Base-by-base conservation (phyloP, 2,888 invertebrate genomes). In the Apodemia zela region DNA sequence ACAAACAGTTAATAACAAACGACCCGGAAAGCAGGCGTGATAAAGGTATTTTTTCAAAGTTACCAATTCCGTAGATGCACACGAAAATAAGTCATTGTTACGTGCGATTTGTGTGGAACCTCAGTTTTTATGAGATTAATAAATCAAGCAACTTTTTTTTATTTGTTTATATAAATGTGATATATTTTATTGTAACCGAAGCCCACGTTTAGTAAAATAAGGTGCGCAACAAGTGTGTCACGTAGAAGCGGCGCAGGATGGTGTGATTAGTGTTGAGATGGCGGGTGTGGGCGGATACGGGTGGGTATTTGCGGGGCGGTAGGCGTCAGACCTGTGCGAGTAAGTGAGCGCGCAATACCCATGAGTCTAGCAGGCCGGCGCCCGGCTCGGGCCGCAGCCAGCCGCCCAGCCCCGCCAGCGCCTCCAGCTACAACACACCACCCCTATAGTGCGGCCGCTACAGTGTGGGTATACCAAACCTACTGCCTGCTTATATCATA, bases 271-370 rank as follows among this genome's bases (percentile, higher is more conserved):
- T 65, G 65, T 54, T 17, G 29, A 57, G 35, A 29, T 45, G 65
- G 59, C 17, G 61, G 33, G 59, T 17, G 65, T 18, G 59, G 68
- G 77, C 67, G 77, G 71, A 78, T 76, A 75, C 82, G 78, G 69
- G 76, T 33, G 33, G 33, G 33, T 33, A 71, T 79, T 75, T 77
- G 76, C 75, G 38, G 63, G 68, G 78, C 70, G 78, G 71, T 80
- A 78, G 77, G 86, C 84, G 82, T 84, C 90, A 89, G 89, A 91
- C 91, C 91, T 91, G 90, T 86, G 90, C 88, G 87, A 90, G 89
- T 87, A 89, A 91, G 90, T 87, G 91, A 90, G 91, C 91, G 90
- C 90, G 90, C 89, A 92, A 91, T 92, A 92, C 92, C 92, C 91
- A 92, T 80, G 90, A 91, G 87, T 92, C 91, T 82, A 92, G 88